Conservation (phyloP, 2,888 invertebrate genomes). For the Calameuta pallipes region DNA sequence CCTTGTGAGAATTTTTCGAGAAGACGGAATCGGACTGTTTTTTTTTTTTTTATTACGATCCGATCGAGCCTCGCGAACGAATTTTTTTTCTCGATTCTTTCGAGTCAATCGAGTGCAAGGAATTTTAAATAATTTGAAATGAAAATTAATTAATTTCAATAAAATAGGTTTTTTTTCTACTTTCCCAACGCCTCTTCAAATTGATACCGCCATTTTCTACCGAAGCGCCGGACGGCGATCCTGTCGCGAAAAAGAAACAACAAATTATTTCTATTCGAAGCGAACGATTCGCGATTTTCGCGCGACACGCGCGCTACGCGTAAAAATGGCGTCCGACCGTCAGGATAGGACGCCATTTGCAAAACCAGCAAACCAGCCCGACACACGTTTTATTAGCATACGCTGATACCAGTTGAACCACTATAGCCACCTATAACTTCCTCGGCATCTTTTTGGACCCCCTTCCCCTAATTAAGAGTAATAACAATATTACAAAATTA, state of each 20-base stretch:
- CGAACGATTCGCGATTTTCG: slow-evolving; percentile 2
- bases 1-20: background rate
- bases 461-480: background rate
- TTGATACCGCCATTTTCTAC: background rate
- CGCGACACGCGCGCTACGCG: slow-evolving; percentile 22
- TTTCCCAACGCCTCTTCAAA: background rate
- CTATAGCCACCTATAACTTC: background rate
- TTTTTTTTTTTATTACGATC: background rate
- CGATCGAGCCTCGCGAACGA: background rate
- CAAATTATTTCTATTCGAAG: background rate
- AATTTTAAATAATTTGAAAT: background rate
- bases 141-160: background rate
- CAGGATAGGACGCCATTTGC: slow-evolving; percentile 45
- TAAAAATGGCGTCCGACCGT: slow-evolving; percentile 41
- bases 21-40: background rate
- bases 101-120: background rate
- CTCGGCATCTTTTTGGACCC: background rate
- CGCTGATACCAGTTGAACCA: slow-evolving; percentile 2
- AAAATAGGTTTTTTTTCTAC: background rate
- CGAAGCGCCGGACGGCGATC: background rate
- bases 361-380: slow-evolving; percentile 44
- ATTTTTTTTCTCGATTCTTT: background rate
- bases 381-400: slow-evolving; percentile 40
- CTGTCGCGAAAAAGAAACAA: background rate
- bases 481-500: background rate